phyloP scores from a whole-genome alignment of 1,140 invertebrate species.

The Aphis gossypii region DNA sequence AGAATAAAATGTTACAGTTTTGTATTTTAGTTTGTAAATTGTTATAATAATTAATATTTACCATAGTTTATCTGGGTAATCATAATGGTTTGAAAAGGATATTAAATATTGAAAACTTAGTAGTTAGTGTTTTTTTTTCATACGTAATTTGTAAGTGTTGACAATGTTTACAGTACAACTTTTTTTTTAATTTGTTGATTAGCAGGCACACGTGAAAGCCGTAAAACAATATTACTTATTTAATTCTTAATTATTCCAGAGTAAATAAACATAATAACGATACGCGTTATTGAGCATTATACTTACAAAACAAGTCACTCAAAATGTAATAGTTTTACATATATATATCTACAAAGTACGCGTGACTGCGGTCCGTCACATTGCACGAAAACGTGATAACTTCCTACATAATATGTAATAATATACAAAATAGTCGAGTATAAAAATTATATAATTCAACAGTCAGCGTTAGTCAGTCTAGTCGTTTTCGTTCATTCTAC shows the following conservation, averaged over 20 bases:
- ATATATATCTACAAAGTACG: neutral
- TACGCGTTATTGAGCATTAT: neutral
- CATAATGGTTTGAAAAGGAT: neutral
- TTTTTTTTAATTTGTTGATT: too few species aligned
- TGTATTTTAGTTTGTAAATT: too few species aligned
- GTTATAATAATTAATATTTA: too few species aligned
- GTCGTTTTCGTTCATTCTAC: neutral
- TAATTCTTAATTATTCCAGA: neutral
- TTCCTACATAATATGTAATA: neutral
- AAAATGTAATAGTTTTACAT: neutral
- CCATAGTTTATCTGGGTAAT: neutral
- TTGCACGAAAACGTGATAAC: neutral
- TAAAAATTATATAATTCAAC: neutral
- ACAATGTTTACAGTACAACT: neutral
- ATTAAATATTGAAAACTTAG: neutral
- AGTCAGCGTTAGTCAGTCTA: neutral
- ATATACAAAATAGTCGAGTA: neutral
- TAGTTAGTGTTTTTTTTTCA: neutral
- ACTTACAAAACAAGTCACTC: neutral
- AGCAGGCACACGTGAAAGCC: neutral
- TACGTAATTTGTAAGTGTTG: neutral
- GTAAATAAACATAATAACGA: neutral
- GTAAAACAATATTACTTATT: neutral
- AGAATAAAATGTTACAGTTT: too few species aligned
- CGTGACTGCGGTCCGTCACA: neutral